A percentile compares a stretch with the other conserved stretches of the same genome.
Conservation (phyloP, 2,888 invertebrate species). For the Mesochorus sp. region DNA sequence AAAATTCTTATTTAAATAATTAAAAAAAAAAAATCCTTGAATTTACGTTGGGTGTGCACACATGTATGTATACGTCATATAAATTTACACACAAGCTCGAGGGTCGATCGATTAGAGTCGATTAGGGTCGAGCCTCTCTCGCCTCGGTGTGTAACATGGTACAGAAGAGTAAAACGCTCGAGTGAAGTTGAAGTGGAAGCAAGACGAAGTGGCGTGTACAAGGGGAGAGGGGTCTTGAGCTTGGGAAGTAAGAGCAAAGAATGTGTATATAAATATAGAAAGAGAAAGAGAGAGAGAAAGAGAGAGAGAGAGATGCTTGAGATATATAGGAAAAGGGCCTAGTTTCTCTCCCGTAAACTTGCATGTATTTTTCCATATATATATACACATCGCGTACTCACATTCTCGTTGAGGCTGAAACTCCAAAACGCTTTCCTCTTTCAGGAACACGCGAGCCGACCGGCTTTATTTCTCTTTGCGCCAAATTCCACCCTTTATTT, state of each 20-base stretch:
- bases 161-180: slow-evolving; percentile 42
- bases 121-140: slow-evolving; percentile 41
- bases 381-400: not conserved
- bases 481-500: slow-evolving; percentile 54
- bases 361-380: not conserved
- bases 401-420: not conserved
- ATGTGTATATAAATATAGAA: too few species aligned
- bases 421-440: slow-evolving; percentile 11
- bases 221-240: slow-evolving; percentile 5
- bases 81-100: not conserved
- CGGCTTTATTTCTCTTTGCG: slow-evolving; percentile 33
- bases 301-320: too few species aligned
- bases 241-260: too few species aligned
- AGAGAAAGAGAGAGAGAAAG: not conserved
- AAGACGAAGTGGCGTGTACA: slow-evolving; percentile 24
- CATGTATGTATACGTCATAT: too few species aligned
- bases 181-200: slow-evolving; percentile 37
- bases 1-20: too few species aligned
- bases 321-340: slow-evolving; percentile 7
- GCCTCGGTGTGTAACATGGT: slow-evolving; percentile 18
- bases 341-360: not conserved
- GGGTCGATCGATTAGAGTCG: slow-evolving; percentile 47
- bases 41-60: too few species aligned
- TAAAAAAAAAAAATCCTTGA: too few species aligned
- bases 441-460: not conserved